These are phyloP conservation scores for Crotophaga sulcirostris DNA, from an alignment of 2,113 vertebrate genomes.

Conservation along the genomic window DNA sequence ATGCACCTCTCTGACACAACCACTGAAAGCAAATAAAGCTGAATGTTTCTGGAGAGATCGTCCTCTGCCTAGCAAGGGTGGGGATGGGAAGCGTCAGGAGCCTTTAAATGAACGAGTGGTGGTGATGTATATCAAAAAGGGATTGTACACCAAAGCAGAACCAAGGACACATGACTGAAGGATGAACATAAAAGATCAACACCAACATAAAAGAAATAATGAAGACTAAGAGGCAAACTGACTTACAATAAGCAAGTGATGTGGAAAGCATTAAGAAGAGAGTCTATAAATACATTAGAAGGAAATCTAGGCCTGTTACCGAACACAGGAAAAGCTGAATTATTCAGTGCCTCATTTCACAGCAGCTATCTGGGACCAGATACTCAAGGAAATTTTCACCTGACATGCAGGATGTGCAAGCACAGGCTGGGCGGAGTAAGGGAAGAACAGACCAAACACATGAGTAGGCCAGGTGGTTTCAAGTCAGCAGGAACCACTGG, in stretches of 20 bases:
- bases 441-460: neutral
- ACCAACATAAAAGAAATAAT: neutral
- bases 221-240: neutral
- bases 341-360: neutral
- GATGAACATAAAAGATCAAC: neutral
- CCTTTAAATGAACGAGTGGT: neutral
- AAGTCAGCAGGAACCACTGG: neutral
- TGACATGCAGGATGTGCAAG: neutral
- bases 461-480: neutral
- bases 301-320: neutral
- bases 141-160: neutral
- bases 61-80: neutral
- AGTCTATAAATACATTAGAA: neutral
- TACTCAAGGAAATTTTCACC: neutral
- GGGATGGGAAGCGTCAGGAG: neutral
- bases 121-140: neutral
- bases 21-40: neutral
- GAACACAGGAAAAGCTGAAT: neutral
- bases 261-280: neutral
- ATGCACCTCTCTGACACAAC: no score
- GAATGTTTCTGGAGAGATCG: neutral
- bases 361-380: neutral
- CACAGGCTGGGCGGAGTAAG: neutral
- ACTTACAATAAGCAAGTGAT: neutral
- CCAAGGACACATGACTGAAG: neutral